phyloP scores from a whole-genome alignment of 2,797 vertebrate genomes.

The Platyrinchus mystaceus region DNA sequence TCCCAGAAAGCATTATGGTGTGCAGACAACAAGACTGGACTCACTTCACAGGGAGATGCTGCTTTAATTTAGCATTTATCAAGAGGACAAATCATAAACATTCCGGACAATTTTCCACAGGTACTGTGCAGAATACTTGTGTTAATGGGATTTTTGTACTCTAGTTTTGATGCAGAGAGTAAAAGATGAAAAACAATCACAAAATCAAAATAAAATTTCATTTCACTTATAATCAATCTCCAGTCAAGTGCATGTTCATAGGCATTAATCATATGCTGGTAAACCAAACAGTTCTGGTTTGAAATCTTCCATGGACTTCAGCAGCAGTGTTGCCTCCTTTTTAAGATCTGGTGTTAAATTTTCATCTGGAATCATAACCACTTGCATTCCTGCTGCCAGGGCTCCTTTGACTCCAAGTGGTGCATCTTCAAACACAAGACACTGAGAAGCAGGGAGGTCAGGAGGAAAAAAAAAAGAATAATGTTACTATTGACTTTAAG shows the following conservation, averaged over 20 bases:
- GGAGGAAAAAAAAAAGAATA: neutral
- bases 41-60: neutral
- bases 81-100: neutral
- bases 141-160: neutral
- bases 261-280: slow-evolving; percentile 73
- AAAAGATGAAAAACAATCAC: neutral
- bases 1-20: neutral
- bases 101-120: neutral
- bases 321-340: slow-evolving; percentile 79
- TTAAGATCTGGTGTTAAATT: slow-evolving; percentile 80
- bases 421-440: slow-evolving; percentile 92
- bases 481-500: neutral
- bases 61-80: neutral
- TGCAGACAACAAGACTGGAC: neutral
- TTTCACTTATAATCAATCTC: neutral
- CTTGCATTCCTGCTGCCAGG: slow-evolving; percentile 89
- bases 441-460: slow-evolving; percentile 73
- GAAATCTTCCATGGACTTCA: slow-evolving; percentile 86
- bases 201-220: neutral
- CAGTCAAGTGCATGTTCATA: neutral
- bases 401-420: slow-evolving; percentile 86
- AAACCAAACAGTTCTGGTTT: slow-evolving; percentile 86
- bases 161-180: neutral
- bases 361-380: slow-evolving; percentile 90
- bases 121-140: neutral